Evolutionary conservation across 2,797 vertebrate species (phyloP).

Genomic region (Phrynocephalus forsythii): DNA sequence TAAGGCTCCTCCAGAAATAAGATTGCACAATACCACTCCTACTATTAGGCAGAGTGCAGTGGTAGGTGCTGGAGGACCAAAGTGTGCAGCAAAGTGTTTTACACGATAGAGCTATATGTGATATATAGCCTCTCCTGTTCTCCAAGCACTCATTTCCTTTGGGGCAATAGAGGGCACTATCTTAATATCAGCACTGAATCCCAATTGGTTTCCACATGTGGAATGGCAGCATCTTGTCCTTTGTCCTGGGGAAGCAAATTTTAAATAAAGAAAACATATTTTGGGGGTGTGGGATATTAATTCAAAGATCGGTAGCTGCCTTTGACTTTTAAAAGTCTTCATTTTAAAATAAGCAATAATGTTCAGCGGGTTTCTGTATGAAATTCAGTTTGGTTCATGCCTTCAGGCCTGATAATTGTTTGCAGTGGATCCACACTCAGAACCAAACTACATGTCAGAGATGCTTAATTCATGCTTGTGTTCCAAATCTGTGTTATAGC

Average conservation of each 20-base stretch:
- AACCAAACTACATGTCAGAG: no score
- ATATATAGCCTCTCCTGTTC: background rate
- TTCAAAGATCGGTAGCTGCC: no score
- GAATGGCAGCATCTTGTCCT: background rate
- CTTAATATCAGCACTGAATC: background rate
- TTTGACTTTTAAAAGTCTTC: background rate
- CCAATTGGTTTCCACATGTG: background rate
- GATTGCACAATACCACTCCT: no score
- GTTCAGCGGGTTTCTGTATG: background rate
- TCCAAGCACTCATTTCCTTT: background rate
- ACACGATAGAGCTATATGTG: background rate
- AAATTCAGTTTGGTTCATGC: background rate
- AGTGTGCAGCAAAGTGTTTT: no score
- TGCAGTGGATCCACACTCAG: background rate
- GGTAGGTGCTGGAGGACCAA: background rate
- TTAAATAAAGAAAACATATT: no score
- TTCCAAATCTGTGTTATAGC: no score
- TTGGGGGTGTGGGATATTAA: no score
- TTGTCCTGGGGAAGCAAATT: background rate
- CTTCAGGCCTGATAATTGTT: background rate
- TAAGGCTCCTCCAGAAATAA: background rate
- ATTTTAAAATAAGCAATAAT: no score
- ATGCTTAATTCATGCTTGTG: no score
- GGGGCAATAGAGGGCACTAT: background rate
- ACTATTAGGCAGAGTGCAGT: background rate